Evolutionary conservation across 2,888 invertebrate species (phyloP).

Genomic region (Pelosia muscerda): DNA sequence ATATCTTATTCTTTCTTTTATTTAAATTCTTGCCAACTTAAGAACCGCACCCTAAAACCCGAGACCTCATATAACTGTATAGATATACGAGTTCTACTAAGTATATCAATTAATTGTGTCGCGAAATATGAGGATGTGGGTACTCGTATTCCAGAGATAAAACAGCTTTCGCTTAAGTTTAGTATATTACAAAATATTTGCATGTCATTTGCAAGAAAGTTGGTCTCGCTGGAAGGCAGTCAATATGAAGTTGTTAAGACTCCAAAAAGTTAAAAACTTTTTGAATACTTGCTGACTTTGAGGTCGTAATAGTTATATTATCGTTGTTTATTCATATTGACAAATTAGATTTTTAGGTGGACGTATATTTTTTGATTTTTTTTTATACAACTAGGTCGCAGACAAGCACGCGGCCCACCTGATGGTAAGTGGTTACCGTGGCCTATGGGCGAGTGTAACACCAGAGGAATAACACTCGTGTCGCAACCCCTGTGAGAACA

Average conservation of each 20-base stretch:
- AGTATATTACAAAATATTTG: background rate
- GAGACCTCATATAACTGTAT: too few species aligned
- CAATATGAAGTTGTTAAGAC: constrained; percentile 45
- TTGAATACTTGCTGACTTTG: constrained; percentile 39
- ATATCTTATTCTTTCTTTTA: too few species aligned
- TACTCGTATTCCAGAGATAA: background rate
- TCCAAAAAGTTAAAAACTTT: constrained; percentile 39
- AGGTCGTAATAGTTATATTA: background rate
- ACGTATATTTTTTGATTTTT: background rate
- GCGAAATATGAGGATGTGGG: background rate
- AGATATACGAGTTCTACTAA: too few species aligned
- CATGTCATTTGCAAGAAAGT: constrained; percentile 35
- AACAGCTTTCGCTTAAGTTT: background rate
- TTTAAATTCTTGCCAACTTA: too few species aligned
- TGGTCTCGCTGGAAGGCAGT: constrained; percentile 23
- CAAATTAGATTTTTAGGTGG: background rate
- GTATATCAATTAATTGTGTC: too few species aligned
- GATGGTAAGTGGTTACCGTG: too few species aligned
- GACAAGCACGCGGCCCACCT: too few species aligned
- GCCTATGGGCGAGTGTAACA: too few species aligned
- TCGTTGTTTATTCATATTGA: background rate
- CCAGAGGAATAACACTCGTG: too few species aligned
- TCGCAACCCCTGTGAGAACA: too few species aligned
- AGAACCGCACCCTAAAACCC: too few species aligned
- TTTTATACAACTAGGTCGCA: too few species aligned